phyloP scores from a whole-genome alignment of 2,888 invertebrate genomes.

The Epinotia demarniana region DNA sequence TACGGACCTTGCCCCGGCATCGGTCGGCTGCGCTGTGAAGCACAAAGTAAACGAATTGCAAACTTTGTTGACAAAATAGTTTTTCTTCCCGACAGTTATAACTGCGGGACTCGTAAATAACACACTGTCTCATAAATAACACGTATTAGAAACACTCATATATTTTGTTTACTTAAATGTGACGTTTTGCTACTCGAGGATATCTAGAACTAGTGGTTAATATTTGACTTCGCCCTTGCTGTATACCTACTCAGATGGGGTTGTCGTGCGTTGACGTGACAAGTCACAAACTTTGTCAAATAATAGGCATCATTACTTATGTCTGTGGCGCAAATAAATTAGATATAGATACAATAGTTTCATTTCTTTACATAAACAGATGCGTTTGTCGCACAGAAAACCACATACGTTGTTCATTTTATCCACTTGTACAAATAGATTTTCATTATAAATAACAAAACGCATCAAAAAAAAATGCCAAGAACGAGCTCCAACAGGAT shows the following conservation, averaged over 20 bases:
- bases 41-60: slow-evolving; percentile 51
- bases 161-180: slow-evolving; percentile 23
- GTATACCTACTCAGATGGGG: neutral
- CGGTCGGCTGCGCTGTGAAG: slow-evolving; percentile 53
- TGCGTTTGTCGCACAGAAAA: neutral
- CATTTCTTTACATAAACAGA: neutral
- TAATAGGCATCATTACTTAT: neutral
- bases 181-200: slow-evolving; percentile 6
- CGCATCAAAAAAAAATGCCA: neutral
- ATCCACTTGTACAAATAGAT: neutral
- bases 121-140: slow-evolving; percentile 48
- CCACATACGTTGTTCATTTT: neutral
- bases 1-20: slow-evolving; percentile 46
- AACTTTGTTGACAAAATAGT: slow-evolving; percentile 44
- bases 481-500: neutral
- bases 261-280: neutral
- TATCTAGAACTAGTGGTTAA: neutral
- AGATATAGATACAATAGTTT: too few species aligned
- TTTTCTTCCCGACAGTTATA: slow-evolving; percentile 36
- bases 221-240: neutral
- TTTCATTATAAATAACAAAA: neutral
- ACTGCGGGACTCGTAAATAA: slow-evolving; percentile 49
- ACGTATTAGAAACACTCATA: slow-evolving; percentile 44
- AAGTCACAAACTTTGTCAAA: neutral
- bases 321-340: neutral